Evolutionary conservation across 2,113 vertebrate genomes (phyloP).

Genomic region (Hemibates koningsi): DNA sequence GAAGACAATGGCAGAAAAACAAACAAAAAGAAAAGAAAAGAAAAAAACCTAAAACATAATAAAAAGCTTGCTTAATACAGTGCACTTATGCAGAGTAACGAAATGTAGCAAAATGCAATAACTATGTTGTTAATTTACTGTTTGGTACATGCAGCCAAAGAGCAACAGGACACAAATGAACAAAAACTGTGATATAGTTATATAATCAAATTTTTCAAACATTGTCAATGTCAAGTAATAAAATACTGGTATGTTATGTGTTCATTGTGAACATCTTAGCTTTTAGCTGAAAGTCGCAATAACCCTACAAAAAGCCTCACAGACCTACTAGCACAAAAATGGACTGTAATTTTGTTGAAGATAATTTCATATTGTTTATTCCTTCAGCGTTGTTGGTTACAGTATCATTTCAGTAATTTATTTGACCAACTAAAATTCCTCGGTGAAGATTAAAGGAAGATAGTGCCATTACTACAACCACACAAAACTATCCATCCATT

Average conservation of each 20-base stretch:
- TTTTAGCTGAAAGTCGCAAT: background rate
- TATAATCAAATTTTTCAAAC: background rate
- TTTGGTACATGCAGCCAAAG: background rate
- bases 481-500: background rate
- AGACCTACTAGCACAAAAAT: background rate
- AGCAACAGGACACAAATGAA: background rate
- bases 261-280: background rate
- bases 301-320: background rate
- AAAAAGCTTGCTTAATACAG: background rate
- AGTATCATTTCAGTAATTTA: background rate
- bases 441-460: background rate
- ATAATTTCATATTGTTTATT: background rate
- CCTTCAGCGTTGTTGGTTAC: background rate
- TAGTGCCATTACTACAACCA: background rate
- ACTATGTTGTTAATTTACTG: background rate
- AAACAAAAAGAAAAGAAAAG: background rate
- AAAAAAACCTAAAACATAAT: background rate
- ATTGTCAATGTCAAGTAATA: background rate
- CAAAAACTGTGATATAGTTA: background rate
- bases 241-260: background rate
- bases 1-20: background rate
- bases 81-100: background rate
- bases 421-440: background rate
- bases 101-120: background rate
- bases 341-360: background rate